Evolutionary conservation across 2,113 vertebrate genomes (phyloP), one percentile per base, ranked within the genome.

Genomic region (Phaethornis superciliosus): DNA sequence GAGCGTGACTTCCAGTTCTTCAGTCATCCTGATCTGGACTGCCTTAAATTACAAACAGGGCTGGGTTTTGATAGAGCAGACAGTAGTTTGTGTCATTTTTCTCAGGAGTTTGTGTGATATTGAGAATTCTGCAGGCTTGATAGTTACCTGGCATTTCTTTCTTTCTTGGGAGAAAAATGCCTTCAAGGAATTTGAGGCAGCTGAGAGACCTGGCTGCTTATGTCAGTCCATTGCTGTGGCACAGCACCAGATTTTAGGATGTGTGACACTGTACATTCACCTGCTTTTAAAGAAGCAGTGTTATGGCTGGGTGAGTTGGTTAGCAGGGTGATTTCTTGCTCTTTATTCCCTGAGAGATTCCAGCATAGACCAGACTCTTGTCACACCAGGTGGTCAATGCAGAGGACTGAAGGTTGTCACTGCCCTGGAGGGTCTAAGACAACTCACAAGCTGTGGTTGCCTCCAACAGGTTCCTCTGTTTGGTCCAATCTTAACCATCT

Each of bases 321-420:
- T 12, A 59, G 56, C 2, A 14, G 44, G 30, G 19, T 46, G 76
- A 68, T 91, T 72, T 78, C 24, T 56, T 82, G 67, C 37, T 88
- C 23, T 71, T 30, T 67, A 6, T 62, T 77, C 71, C 46, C 51
- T 9, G 19, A 63, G 35, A 62, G 17, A 47, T 82, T 55, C 49
- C 12, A 15, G 28, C 54, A 15, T 28, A 44, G 54, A n/a, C 17
- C 0, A 0, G 71, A n/a, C n/a, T 82, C 0, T 0, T 21, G n/a
- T 60, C 79, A 30, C 0, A 0, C 49, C 55, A 27, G 54, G 19
- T 5, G 1, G 24, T 9, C 20, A 47, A 28, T 22, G 23, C 46
- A 35, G 44, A 42, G 23, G 4, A 52, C 17, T 14, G 44, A 42
- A 20, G 4, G 44, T 15, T 14, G 10, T 88, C 33, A 46, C 28